These are phyloP conservation scores for Drosophila mayri DNA, from an alignment of 1,140 invertebrate species.

Conservation along the genomic window DNA sequence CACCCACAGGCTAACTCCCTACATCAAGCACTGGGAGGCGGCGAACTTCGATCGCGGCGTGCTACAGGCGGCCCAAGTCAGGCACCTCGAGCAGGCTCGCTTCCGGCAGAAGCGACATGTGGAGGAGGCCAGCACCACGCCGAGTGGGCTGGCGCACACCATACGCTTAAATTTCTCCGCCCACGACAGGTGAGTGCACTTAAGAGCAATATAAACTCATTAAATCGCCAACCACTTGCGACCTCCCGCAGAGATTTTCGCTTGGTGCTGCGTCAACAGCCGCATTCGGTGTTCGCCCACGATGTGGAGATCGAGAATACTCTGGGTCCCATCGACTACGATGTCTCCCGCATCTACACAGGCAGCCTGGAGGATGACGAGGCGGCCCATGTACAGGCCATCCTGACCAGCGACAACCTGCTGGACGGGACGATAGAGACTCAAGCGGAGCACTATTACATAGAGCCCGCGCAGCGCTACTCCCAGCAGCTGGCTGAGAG, in stretches of 20 bases:
- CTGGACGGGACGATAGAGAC: conserved; percentile 95
- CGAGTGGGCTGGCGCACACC: conserved; percentile 76
- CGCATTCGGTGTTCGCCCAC: conserved; percentile 90
- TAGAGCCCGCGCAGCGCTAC: conserved; percentile 94
- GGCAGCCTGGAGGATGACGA: conserved; percentile 94
- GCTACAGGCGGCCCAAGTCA: conserved; percentile 76
- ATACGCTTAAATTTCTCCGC: conserved; percentile 84
- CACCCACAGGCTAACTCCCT: conserved; percentile 80
- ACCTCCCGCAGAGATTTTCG: conserved; percentile 90
- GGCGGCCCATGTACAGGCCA: conserved; percentile 92
- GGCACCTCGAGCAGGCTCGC: conserved; percentile 79
- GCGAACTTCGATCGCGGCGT: conserved; percentile 80
- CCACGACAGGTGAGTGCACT: conserved; percentile 81
- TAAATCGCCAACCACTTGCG: conserved; percentile 11
- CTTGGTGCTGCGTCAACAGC: conserved; percentile 90
- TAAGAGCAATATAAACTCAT: neutral
- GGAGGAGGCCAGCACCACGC: conserved; percentile 43
- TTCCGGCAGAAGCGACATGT: conserved; percentile 78
- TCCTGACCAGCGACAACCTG: conserved; percentile 93
- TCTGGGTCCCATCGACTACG: conserved; percentile 89
- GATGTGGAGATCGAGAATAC: conserved; percentile 93
- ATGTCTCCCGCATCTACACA: conserved; percentile 90
- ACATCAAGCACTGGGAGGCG: conserved; percentile 83
- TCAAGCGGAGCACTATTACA: conserved; percentile 91
- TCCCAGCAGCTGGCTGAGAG: conserved; percentile 86